Conservation (phyloP, 2,113 vertebrate species). For the Halichoerus grypus region DNA sequence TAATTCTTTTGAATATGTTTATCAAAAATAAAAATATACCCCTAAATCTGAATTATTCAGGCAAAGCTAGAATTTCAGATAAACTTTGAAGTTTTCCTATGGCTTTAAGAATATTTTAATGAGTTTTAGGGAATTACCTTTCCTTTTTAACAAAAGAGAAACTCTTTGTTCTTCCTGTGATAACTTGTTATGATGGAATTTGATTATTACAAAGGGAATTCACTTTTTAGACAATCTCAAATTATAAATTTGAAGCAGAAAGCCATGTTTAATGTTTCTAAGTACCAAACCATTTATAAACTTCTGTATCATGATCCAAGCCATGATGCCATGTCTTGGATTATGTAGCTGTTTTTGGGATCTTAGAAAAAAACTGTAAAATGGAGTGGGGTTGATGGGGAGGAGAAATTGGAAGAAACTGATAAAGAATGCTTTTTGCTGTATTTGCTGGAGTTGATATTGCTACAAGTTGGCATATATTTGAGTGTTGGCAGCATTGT, state of each 20-base stretch:
- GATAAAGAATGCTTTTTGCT: background rate
- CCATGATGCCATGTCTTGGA: background rate
- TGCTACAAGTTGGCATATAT: background rate
- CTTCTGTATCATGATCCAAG: background rate
- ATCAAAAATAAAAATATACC: constrained; percentile 52
- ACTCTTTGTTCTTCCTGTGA: background rate
- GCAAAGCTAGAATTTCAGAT: constrained; percentile 34
- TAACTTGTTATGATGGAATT: constrained; percentile 29
- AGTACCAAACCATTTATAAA: background rate
- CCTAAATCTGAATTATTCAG: constrained; percentile 33
- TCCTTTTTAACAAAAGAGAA: constrained; percentile 11
- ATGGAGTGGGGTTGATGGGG: background rate
- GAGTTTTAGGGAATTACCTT: background rate
- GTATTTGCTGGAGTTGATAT: background rate
- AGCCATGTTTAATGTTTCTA: constrained; percentile 32
- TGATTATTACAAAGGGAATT: constrained; percentile 41
- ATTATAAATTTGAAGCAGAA: constrained; percentile 34
- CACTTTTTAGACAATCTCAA: constrained; percentile 56
- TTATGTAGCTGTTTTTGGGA: background rate
- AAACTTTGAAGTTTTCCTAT: constrained; percentile 40
- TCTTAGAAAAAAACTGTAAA: constrained; percentile 17
- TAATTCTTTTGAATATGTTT: constrained; percentile 49
- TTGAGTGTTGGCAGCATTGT: constrained; percentile 6
- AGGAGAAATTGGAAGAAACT: background rate
- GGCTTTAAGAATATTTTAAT: background rate